Conservation (phyloP, 2,113 vertebrate species). For the Ceratotherium simum region DNA sequence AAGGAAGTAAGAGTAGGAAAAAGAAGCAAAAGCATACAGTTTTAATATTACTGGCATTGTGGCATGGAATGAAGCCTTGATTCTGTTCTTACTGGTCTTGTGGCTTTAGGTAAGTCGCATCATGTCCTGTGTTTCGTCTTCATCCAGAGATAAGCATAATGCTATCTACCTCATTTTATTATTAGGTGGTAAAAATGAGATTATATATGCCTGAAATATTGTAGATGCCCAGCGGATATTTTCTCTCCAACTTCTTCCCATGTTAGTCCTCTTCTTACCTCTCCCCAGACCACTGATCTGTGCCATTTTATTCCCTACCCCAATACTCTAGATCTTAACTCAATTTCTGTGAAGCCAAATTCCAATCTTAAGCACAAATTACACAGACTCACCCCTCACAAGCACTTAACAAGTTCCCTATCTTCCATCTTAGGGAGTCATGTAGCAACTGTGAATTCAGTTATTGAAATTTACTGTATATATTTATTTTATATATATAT, state of each 20-base stretch:
- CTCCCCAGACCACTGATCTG: background rate
- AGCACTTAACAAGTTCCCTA: constrained; percentile 31
- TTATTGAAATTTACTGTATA: background rate
- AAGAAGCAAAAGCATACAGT: too few relatives aligned
- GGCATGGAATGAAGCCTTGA: background rate
- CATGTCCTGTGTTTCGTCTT: background rate
- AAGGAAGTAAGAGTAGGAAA: background rate
- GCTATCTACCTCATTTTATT: background rate
- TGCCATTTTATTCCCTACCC: background rate
- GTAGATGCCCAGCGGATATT: background rate
- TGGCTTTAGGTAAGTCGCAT: background rate
- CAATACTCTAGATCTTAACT: background rate
- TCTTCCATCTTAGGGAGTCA: background rate
- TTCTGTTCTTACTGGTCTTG: background rate
- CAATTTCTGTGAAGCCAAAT: constrained; percentile 18
- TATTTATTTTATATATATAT: too few relatives aligned
- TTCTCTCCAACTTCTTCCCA: background rate
- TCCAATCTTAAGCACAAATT: background rate
- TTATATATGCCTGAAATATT: background rate
- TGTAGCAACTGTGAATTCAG: background rate
- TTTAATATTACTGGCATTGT: background rate
- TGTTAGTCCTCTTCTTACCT: background rate
- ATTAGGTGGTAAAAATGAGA: background rate
- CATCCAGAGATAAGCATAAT: background rate
- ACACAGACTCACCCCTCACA: background rate